phyloP scores from a whole-genome alignment of 2,888 invertebrate species.

The Aspidiotus rigidus region DNA sequence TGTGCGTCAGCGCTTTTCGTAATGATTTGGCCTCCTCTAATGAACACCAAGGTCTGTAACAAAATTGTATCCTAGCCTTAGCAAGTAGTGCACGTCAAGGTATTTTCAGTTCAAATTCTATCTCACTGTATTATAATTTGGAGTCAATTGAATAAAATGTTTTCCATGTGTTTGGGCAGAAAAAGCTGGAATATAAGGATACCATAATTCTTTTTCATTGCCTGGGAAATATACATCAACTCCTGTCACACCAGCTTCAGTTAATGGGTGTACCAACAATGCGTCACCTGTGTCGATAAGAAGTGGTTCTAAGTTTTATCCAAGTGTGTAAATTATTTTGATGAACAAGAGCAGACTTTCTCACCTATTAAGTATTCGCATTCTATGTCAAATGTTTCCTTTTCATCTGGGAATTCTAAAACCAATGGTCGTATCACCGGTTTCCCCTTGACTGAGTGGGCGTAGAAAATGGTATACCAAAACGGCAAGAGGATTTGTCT shows the following conservation, averaged over 20 bases:
- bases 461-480: conserved; percentile 87
- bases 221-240: conserved; percentile 82
- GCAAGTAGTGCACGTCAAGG: too few relatives aligned
- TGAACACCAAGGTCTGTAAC: conserved; percentile 54
- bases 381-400: conserved; percentile 69
- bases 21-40: conserved; percentile 81
- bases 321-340: too few relatives aligned
- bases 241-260: conserved; percentile 62
- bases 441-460: conserved; percentile 69
- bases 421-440: conserved; percentile 87
- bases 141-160: too few relatives aligned
- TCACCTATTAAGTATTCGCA: conserved; percentile 68
- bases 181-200: conserved; percentile 54
- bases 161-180: too few relatives aligned
- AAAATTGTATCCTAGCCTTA: too few relatives aligned
- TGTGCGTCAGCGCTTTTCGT: conserved; percentile 60
- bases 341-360: not conserved
- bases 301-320: too few relatives aligned
- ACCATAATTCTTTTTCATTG: conserved; percentile 36
- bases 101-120: too few relatives aligned
- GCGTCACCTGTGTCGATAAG: conserved; percentile 50
- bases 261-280: conserved; percentile 75
- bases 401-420: conserved; percentile 78
- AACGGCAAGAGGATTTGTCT: conserved; percentile 83
- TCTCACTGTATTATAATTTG: too few relatives aligned